Conservation (phyloP, 1,140 invertebrate species). For the Acyrthosiphon pisum region DNA sequence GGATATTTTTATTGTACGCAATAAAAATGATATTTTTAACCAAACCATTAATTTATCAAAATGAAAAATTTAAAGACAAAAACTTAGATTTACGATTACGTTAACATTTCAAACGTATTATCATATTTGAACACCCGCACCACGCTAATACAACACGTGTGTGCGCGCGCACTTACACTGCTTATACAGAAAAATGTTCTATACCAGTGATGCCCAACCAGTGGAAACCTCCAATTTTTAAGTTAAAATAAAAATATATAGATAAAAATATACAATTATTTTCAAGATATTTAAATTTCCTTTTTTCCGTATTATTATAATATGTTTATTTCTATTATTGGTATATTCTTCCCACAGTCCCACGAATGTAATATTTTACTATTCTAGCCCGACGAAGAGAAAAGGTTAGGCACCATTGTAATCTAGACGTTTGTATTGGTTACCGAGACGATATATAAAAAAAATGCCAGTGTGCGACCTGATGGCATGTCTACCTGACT, state of each 20-base stretch:
- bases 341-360: background rate
- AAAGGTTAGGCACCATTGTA: background rate
- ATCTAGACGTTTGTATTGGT: background rate
- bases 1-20: too few relatives aligned
- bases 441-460: conserved; percentile 18
- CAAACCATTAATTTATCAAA: too few relatives aligned
- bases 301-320: background rate
- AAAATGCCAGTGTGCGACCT: too few relatives aligned
- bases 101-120: background rate
- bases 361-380: background rate
- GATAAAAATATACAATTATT: background rate
- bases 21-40: too few relatives aligned
- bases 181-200: background rate
- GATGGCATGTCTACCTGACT: background rate
- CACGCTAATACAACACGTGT: background rate
- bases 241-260: background rate
- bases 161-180: background rate
- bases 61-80: background rate
- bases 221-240: background rate
- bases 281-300: background rate
- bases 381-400: background rate
- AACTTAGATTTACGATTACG: fast-evolving
- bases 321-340: background rate
- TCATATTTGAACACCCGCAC: background rate
- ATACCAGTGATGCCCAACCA: background rate